Conservation (phyloP, 1,140 invertebrate species). For the Bombus balteatus region DNA sequence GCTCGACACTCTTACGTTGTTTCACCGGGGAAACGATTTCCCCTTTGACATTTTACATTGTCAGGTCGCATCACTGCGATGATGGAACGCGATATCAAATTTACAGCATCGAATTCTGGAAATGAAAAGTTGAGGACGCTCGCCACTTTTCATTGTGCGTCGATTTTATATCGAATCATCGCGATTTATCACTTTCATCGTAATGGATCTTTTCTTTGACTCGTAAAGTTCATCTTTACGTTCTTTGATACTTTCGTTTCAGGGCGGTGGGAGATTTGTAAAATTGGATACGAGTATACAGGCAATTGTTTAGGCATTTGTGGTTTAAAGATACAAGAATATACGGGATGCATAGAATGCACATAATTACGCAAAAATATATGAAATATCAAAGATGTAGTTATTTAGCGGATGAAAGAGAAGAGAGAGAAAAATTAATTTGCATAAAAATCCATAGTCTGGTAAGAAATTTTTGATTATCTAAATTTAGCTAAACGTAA, state of each 20-base stretch:
- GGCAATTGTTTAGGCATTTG: no score
- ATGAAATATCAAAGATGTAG: no score
- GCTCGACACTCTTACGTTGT: constrained; percentile 44
- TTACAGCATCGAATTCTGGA: background rate
- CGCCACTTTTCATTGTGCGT: background rate
- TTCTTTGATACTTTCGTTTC: no score
- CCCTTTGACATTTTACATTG: constrained; percentile 13
- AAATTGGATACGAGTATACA: background rate
- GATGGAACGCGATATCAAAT: constrained; percentile 15
- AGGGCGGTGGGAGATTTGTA: rapidly evolving
- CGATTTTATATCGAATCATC: background rate
- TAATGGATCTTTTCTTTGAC: background rate
- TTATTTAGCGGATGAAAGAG: no score
- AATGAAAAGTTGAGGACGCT: background rate
- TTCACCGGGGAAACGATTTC: constrained; percentile 3
- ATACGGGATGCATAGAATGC: no score
- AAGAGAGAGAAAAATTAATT: background rate
- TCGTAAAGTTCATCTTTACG: background rate
- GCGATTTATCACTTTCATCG: background rate
- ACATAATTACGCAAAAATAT: no score
- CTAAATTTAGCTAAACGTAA: background rate
- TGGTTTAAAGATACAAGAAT: no score
- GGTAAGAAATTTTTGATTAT: background rate
- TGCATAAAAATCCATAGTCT: background rate
- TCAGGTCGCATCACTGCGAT: background rate